A percentile compares a stretch with the other conserved stretches of the same genome.
Evolutionary conservation across 2,113 vertebrate genomes (phyloP).

Genomic region (Casuarius casuarius): DNA sequence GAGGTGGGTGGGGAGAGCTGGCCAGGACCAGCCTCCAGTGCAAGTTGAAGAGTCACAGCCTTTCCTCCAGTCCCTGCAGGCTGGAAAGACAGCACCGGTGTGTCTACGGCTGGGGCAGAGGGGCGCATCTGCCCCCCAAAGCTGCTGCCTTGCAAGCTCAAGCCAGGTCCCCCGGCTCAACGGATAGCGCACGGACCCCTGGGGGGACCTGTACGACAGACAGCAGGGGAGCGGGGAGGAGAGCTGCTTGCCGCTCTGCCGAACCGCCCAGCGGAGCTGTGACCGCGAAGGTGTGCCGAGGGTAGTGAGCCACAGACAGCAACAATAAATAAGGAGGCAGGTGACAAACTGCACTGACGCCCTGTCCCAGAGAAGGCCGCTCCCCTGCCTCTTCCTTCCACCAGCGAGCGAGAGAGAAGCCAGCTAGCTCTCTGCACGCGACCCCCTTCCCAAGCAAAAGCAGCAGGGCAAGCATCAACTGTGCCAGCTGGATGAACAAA

Average conservation of each 20-base stretch:
- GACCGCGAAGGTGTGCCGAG: not conserved
- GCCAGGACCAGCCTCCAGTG: not conserved
- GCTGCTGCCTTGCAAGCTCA: not conserved
- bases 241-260: not conserved
- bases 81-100: not conserved
- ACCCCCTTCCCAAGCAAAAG: not conserved
- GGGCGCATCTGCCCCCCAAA: not conserved
- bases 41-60: not conserved
- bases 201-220: not conserved
- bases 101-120: not conserved
- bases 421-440: not conserved
- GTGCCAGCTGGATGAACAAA: not conserved
- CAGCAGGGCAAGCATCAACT: not conserved
- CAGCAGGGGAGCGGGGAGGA: not conserved
- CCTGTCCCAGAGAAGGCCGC: not conserved
- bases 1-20: rapidly evolving
- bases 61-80: not conserved
- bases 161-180: not conserved
- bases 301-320: not conserved
- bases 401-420: not conserved
- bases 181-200: not conserved
- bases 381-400: not conserved
- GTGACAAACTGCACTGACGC: not conserved
- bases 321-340: constrained; percentile 48
- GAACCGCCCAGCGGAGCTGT: not conserved